Percentiles rank a stretch among this genome's conserved stretches.
These are phyloP conservation scores for Solenopsis invicta DNA, from an alignment of 1,140 invertebrate genomes.

Conservation along the genomic window DNA sequence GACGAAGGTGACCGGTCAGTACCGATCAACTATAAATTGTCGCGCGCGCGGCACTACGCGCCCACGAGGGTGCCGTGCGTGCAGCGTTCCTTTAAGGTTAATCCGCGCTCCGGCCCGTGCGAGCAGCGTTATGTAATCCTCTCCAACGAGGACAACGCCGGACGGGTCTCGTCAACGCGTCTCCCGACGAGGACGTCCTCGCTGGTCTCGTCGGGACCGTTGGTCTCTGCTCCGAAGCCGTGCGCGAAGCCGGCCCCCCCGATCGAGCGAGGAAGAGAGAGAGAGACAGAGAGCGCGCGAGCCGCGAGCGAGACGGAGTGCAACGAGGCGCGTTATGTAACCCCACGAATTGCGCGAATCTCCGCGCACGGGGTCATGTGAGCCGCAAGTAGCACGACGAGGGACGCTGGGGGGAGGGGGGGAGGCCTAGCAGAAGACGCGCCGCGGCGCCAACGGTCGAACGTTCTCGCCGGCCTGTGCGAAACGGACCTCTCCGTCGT, in stretches of 20 bases:
- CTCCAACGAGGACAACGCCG: background rate
- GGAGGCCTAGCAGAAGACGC: slow-evolving; percentile 87
- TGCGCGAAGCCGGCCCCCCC: slow-evolving; percentile 27
- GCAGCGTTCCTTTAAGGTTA: slow-evolving; percentile 57
- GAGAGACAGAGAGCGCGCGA: background rate
- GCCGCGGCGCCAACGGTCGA: slow-evolving; percentile 64
- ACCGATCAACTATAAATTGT: background rate
- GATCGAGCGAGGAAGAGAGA: background rate
- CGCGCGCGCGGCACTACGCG: background rate
- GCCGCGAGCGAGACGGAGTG: slow-evolving; percentile 1
- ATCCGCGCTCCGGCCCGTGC: background rate
- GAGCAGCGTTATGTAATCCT: slow-evolving; percentile 68
- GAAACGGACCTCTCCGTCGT: background rate
- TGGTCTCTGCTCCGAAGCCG: background rate
- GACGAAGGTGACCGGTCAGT: slow-evolving; percentile 77
- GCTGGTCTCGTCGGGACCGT: background rate
- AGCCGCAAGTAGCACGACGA: slow-evolving; percentile 68
- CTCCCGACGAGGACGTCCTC: background rate
- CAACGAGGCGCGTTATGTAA: slow-evolving; percentile 77
- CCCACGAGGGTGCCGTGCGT: background rate
- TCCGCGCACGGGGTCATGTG: slow-evolving; percentile 71
- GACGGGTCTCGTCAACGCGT: background rate
- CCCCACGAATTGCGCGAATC: slow-evolving; percentile 72
- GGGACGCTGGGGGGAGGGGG: slow-evolving; percentile 47
- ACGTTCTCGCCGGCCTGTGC: slow-evolving; percentile 18